Conservation (phyloP, 2,888 invertebrate species). For the Diaphora mendica region DNA sequence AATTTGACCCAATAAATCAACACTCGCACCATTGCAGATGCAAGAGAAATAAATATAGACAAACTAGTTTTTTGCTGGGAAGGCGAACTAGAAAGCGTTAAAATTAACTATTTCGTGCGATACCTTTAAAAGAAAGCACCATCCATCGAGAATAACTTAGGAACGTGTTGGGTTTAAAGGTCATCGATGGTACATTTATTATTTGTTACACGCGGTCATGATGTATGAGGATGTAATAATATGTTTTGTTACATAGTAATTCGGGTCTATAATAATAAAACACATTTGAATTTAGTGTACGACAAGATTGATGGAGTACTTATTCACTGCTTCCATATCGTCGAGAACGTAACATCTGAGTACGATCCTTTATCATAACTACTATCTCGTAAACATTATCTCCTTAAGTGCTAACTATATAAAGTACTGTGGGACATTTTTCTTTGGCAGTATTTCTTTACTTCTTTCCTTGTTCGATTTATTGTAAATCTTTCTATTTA, state of each 20-base stretch:
- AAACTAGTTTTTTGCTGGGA: conserved; percentile 36
- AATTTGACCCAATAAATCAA: conserved; percentile 56
- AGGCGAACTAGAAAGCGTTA: conserved; percentile 51
- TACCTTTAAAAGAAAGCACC: conserved; percentile 38
- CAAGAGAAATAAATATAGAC: conserved; percentile 33
- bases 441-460: not conserved
- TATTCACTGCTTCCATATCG: not conserved
- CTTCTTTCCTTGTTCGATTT: not conserved
- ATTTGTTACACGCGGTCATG: conserved; percentile 24
- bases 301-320: conserved; percentile 10
- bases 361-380: conserved; percentile 3
- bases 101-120: conserved; percentile 48
- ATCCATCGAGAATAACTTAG: conserved; percentile 51
- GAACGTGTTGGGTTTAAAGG: conserved; percentile 66
- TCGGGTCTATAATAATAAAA: conserved; percentile 10
- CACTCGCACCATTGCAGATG: conserved; percentile 35
- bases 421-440: conserved; percentile 31
- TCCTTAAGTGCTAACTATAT: not conserved
- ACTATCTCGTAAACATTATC: conserved; percentile 5
- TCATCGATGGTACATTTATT: conserved; percentile 36
- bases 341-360: conserved; percentile 11
- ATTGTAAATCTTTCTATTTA: not conserved
- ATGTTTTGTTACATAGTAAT: conserved; percentile 8
- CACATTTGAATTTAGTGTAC: conserved; percentile 10
- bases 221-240: conserved; percentile 9